phyloP scores from a whole-genome alignment of 2,888 invertebrate genomes.

The Eilema caniola region DNA sequence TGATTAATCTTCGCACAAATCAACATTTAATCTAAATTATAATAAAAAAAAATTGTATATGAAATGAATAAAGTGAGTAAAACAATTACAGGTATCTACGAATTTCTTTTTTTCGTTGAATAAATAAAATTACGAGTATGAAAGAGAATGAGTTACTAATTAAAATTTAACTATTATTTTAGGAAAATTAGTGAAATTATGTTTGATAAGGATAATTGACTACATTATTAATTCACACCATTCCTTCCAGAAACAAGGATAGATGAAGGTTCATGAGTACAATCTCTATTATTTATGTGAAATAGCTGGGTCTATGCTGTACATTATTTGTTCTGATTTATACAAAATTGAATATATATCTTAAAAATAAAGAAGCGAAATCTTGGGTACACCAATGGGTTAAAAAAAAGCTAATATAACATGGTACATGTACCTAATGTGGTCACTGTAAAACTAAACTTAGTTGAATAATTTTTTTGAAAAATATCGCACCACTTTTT shows the following conservation, averaged over 20 bases:
- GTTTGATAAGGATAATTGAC: conserved; percentile 40
- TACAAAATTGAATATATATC: too few species aligned
- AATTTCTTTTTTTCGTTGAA: too few species aligned
- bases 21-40: conserved; percentile 80
- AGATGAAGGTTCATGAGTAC: conserved; percentile 28
- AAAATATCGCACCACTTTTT: too few species aligned
- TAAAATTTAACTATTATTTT: conserved; percentile 19
- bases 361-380: too few species aligned
- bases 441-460: too few species aligned
- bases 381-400: too few species aligned
- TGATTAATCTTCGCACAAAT: conserved; percentile 84
- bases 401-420: too few species aligned
- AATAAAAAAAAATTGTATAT: too few species aligned
- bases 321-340: neutral
- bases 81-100: too few species aligned
- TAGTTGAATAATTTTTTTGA: too few species aligned
- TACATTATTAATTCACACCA: conserved; percentile 39
- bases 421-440: too few species aligned
- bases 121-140: conserved; percentile 50
- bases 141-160: neutral
- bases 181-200: conserved; percentile 31
- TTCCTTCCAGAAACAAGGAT: conserved; percentile 35
- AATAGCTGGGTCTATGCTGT: conserved; percentile 14
- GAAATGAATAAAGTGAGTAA: too few species aligned
- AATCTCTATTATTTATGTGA: conserved; percentile 36